Evolutionary conservation across 2,797 vertebrate species (phyloP), one percentile per base, ranked within the genome.

Genomic region (Hyperoplus lanceolatus): DNA sequence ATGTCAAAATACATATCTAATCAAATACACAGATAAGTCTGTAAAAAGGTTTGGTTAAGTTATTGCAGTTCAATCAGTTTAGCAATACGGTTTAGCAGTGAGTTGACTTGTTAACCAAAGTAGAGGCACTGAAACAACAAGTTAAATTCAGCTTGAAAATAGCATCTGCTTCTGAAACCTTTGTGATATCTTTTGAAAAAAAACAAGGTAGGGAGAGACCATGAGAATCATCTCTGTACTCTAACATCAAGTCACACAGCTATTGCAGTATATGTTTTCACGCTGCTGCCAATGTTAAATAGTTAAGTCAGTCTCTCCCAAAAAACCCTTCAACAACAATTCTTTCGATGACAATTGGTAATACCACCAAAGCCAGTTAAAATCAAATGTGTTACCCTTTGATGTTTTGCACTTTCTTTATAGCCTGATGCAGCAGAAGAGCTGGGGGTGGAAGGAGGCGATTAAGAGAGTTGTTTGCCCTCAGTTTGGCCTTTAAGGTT

Each of bases 81-180:
- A 29, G 29, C 29, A 8, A 15, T 14, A 41, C 16, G 56, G 51
- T 70, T 43, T 65, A 1, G 11, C 38, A 50, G 3, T 59, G 15
- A 36, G 43, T n/a, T 49, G 5, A 66, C 36, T 45, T n/a, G 43
- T 18, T 70, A n/a, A 65, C 13, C 60, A 66, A 66, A 46, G 45
- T 16, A 39, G 0, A 57, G 1, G 0, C 49, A 10, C 16, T 56
- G 45, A 66, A 55, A 43, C 55, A 5, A 1, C 18, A 42, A 53
- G 11, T 16, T 64, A 49, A 38, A 64, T 9, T 14, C 3, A n/a
- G 8, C 18, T 46, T 42, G 1, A 42, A 1, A 3, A 29, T 3
- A 15, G 56, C 10, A 39, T 13, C 0, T 29, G 3, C 18, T 50
- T 64, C 48, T 70, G 29, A 43, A 55, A 73, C 41, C 58, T 59